phyloP scores from a whole-genome alignment of 2,888 invertebrate species.

The Gymnoscelis rufifasciata region DNA sequence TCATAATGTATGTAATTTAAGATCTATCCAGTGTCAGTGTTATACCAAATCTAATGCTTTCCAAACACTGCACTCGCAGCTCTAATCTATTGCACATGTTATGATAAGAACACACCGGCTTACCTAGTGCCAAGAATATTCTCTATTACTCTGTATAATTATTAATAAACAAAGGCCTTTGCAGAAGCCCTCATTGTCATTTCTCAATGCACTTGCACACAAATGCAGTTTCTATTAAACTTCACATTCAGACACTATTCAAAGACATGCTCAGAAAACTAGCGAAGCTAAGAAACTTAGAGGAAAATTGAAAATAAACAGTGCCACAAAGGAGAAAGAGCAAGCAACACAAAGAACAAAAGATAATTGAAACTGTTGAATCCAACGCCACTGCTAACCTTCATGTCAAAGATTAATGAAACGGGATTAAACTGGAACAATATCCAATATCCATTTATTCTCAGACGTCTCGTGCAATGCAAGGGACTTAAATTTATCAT shows the following conservation, averaged over 20 bases:
- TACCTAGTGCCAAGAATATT: too few species aligned
- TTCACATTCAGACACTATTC: constrained; percentile 3
- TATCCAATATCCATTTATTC: constrained; percentile 38
- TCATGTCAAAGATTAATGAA: constrained; percentile 36
- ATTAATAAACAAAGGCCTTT: too few species aligned
- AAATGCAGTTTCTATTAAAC: too few species aligned
- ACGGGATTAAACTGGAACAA: constrained; percentile 35
- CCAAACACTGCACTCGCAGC: too few species aligned
- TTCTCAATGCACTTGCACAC: too few species aligned
- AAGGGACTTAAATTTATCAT: constrained; percentile 33
- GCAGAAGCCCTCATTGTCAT: constrained; percentile 1
- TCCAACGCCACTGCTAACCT: constrained; percentile 31
- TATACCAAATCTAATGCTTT: too few species aligned
- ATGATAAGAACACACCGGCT: too few species aligned
- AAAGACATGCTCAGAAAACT: constrained; percentile 16
- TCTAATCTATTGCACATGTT: too few species aligned
- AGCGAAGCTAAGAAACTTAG: constrained; percentile 17
- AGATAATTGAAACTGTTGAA: constrained; percentile 39
- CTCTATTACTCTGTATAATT: too few species aligned
- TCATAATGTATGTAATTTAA: too few species aligned
- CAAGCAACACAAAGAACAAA: constrained; percentile 31
- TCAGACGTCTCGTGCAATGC: constrained; percentile 43
- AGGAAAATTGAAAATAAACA: constrained; percentile 26
- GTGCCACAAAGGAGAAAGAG: constrained; percentile 24
- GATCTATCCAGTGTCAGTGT: too few species aligned